Base-by-base conservation (phyloP, 2,113 vertebrate genomes). In the Manacus vitellinus region DNA sequence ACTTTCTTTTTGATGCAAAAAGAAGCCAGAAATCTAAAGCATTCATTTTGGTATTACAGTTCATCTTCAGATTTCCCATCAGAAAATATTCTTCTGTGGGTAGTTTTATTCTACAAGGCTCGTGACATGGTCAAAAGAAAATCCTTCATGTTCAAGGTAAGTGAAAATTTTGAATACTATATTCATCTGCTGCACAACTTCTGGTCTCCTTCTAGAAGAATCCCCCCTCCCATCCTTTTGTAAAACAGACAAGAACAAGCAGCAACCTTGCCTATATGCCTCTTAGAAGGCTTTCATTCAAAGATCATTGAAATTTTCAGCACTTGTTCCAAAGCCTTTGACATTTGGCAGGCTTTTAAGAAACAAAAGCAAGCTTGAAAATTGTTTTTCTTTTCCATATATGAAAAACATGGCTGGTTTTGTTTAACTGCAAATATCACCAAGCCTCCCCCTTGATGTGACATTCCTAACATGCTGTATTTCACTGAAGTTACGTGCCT, bases 391-490 rank as follows among this genome's bases (percentile, higher is more conserved):
- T 41, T 95, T 95, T 87, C 25, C 1, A 0, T 56, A 46, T 35
- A 33, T 22, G 49, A 79, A 79, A 91, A 95, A 46, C 9, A 15
- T 0, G 3, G 8, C 31, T 88, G 62, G 37, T 41, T 91, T 94
- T 92, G 56, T 92, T 95, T 85, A 85, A 72, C 43, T 56, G 44
- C 30, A 92, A 85, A 95, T 88, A 92, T 65, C 61, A 59, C 43
- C 33, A 89, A 77, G 28, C 7, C 25, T 81, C 17, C 27, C 89
- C 4, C 1, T 76, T 85, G 37, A 71, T 71, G n/a, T 75, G 62
- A 70, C 52, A 68, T 89, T 79, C 89, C 5, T 84, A 75, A 79
- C 65, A 83, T 41, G 28, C n/a, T 76, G 28, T 55, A 54, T 89
- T 95, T 91, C 73, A 49, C 33, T 65, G 24, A 52, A 78, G 61